Evolutionary conservation across 1,140 invertebrate species (phyloP).

Genomic region (Amyelois transitella): DNA sequence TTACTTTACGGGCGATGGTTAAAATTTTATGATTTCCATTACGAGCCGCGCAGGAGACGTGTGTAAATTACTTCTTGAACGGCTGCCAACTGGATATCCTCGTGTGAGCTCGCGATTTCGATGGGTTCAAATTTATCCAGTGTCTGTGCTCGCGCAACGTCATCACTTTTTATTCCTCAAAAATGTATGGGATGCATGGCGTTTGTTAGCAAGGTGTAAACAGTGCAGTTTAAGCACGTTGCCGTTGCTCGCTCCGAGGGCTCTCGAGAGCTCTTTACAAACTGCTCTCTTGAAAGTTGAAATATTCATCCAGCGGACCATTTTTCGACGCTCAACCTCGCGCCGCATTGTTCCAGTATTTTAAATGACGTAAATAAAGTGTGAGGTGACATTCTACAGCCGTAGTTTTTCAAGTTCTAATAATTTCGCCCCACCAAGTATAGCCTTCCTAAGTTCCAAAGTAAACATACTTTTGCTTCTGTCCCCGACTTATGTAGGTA

Average conservation of each 20-base stretch:
- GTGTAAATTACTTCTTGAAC: constrained; percentile 57
- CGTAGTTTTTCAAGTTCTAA: constrained; percentile 21
- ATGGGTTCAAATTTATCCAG: constrained; percentile 53
- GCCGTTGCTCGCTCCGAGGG: constrained; percentile 39
- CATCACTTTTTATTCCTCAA: not conserved
- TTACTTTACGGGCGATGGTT: constrained; percentile 64
- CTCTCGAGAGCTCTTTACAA: constrained; percentile 46
- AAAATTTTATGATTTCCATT: constrained; percentile 67
- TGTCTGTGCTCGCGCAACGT: constrained; percentile 7
- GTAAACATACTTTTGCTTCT: constrained; percentile 50
- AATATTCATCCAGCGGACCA: constrained; percentile 22
- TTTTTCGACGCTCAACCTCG: constrained; percentile 25
- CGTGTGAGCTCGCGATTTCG: constrained; percentile 38
- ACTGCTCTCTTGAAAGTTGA: constrained; percentile 48
- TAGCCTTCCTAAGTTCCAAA: constrained; percentile 49
- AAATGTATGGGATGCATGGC: not conserved
- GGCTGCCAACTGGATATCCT: constrained; percentile 63
- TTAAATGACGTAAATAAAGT: not conserved
- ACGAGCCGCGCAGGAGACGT: constrained; percentile 35
- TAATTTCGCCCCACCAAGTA: constrained; percentile 33
- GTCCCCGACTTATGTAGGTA: constrained; percentile 41
- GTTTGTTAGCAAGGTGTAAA: constrained; percentile 47
- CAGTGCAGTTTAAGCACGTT: constrained; percentile 35
- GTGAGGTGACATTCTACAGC: not conserved
- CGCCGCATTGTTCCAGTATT: constrained; percentile 20